These are phyloP conservation scores for Toxostoma redivivum DNA, from an alignment of 2,113 vertebrate species.

Conservation along the genomic window DNA sequence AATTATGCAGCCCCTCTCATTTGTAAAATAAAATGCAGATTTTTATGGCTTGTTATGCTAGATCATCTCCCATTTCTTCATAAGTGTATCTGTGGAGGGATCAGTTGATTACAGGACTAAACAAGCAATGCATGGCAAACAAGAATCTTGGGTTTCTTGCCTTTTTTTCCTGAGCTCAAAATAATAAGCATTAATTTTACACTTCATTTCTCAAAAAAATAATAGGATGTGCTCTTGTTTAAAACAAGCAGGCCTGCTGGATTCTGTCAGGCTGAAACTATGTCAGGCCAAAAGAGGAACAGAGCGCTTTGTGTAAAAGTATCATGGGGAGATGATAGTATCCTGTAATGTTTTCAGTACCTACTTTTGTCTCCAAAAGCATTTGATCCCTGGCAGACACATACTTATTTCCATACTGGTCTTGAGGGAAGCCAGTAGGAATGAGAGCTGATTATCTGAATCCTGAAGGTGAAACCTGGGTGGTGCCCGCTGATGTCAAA, in stretches of 20 bases:
- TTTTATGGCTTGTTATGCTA: slow-evolving; percentile 12
- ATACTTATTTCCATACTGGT: slow-evolving; percentile 81
- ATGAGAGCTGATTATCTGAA: slow-evolving; percentile 77
- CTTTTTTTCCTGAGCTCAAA: slow-evolving; percentile 33
- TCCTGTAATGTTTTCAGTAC: slow-evolving; percentile 77
- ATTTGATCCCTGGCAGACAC: slow-evolving; percentile 85
- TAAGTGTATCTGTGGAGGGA: not conserved
- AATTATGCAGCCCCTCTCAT: slow-evolving; percentile 58
- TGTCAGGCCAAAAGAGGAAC: slow-evolving; percentile 83
- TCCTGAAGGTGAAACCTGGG: slow-evolving; percentile 80
- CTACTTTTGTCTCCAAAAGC: slow-evolving; percentile 84
- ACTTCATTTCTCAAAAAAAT: slow-evolving; percentile 90
- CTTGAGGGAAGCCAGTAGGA: slow-evolving; percentile 76
- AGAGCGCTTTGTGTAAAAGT: slow-evolving; percentile 79
- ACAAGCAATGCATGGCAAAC: slow-evolving; percentile 15
- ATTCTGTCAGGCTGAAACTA: slow-evolving; percentile 83
- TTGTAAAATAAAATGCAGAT: slow-evolving; percentile 68
- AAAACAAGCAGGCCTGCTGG: slow-evolving; percentile 79
- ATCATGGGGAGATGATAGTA: slow-evolving; percentile 79
- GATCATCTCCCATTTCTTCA: not conserved
- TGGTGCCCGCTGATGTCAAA: slow-evolving; percentile 72
- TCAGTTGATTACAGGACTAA: slow-evolving; percentile 46
- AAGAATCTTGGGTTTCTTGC: slow-evolving; percentile 7
- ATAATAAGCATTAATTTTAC: slow-evolving; percentile 87
- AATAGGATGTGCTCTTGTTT: slow-evolving; percentile 84